A percentile compares a stretch with the other conserved stretches of the same genome.
Evolutionary conservation across 2,113 vertebrate genomes (phyloP).

Genomic region (Tylochromis polylepis): DNA sequence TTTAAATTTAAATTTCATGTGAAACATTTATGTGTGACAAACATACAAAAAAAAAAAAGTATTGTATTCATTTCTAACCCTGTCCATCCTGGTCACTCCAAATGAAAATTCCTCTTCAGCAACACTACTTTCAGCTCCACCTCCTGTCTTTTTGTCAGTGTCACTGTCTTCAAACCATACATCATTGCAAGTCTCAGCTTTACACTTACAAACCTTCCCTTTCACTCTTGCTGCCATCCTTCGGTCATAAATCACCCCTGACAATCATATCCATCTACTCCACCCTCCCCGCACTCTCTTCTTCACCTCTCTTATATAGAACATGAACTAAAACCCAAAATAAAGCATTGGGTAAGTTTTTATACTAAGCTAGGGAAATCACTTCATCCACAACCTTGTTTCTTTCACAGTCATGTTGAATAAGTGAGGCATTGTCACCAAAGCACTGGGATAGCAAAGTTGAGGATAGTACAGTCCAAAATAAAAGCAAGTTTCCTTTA

Average conservation of each 20-base stretch:
- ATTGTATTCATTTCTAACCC: background rate
- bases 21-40: background rate
- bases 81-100: background rate
- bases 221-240: background rate
- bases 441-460: background rate
- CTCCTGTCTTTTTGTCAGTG: background rate
- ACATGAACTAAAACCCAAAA: background rate
- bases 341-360: background rate
- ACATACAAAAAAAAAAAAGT: background rate
- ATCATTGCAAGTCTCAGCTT: background rate
- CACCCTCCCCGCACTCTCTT: background rate
- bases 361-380: background rate
- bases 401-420: background rate
- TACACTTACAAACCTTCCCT: background rate
- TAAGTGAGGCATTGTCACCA: background rate
- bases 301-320: background rate
- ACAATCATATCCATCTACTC: background rate
- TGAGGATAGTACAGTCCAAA: background rate
- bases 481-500: background rate
- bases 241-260: background rate
- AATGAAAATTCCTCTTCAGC: background rate
- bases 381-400: background rate
- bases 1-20: background rate
- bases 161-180: background rate
- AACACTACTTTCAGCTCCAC: background rate